Percentiles rank a stretch among this genome's conserved stretches.
phyloP scores from a whole-genome alignment of 2,113 vertebrate genomes.

The Engystomops pustulosus region DNA sequence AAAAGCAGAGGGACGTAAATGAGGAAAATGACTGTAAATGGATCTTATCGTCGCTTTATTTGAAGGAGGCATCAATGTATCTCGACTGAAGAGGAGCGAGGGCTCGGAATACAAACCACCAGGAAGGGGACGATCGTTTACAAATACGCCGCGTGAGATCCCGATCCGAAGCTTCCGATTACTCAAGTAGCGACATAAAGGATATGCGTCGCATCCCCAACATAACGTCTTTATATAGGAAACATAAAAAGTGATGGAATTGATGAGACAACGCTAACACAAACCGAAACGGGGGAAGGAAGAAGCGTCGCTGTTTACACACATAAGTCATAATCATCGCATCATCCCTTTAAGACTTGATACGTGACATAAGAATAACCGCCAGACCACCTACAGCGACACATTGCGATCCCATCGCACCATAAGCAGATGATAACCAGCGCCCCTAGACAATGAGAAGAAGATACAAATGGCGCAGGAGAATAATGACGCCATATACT shows the following conservation, averaged over 20 bases:
- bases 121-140: background rate
- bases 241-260: background rate
- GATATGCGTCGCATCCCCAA: background rate
- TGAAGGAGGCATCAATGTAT: slow-evolving; percentile 13
- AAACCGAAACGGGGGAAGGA: background rate
- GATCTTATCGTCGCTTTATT: slow-evolving; percentile 6
- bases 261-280: background rate
- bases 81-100: background rate
- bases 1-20: slow-evolving; percentile 5
- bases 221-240: background rate
- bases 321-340: background rate
- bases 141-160: background rate
- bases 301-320: background rate
- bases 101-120: background rate
- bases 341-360: background rate
- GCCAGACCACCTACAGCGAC: background rate
- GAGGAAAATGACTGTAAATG: slow-evolving; percentile 6
- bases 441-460: background rate
- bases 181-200: slow-evolving; percentile 1
- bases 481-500: background rate
- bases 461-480: background rate
- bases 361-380: background rate
- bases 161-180: background rate
- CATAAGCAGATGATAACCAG: background rate
- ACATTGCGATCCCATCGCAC: background rate